Conservation (phyloP, 2,113 vertebrate genomes). For the Aegithalos caudatus region DNA sequence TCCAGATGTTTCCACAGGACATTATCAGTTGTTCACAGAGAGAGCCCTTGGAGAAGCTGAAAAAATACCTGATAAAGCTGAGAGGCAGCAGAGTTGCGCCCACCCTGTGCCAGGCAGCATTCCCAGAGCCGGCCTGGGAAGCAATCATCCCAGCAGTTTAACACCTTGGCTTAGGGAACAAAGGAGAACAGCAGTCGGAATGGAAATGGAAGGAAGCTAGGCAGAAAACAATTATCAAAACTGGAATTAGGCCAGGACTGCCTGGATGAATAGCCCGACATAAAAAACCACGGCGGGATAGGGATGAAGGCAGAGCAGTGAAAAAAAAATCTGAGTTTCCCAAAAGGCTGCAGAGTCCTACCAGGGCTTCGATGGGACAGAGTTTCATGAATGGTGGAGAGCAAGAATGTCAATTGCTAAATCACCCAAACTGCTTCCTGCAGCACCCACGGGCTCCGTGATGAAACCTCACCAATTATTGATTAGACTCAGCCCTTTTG, state of each 20-base stretch:
- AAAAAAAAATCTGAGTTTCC: background rate
- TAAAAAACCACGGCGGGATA: background rate
- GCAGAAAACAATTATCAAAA: slow-evolving; percentile 16
- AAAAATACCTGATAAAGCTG: background rate
- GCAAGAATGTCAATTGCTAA: slow-evolving; percentile 3
- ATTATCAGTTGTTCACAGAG: background rate
- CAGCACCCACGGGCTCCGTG: background rate
- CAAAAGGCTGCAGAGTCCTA: background rate
- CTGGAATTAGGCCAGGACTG: background rate
- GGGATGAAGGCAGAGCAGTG: background rate
- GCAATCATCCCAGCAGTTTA: background rate
- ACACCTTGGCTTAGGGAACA: background rate
- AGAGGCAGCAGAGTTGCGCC: background rate
- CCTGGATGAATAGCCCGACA: background rate
- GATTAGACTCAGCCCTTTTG: slow-evolving; percentile 28
- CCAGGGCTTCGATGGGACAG: background rate
- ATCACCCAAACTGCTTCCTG: slow-evolving; percentile 55
- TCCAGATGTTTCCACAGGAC: slow-evolving; percentile 39
- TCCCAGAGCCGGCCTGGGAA: background rate
- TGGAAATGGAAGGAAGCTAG: background rate
- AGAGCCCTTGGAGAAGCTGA: background rate
- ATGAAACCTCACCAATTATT: slow-evolving; percentile 49
- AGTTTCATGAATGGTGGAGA: slow-evolving; percentile 1
- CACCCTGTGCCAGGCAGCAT: background rate
- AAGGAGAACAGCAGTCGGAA: background rate